Evolutionary conservation across 2,888 invertebrate species (phyloP).

Genomic region (Tridacna gigas): DNA sequence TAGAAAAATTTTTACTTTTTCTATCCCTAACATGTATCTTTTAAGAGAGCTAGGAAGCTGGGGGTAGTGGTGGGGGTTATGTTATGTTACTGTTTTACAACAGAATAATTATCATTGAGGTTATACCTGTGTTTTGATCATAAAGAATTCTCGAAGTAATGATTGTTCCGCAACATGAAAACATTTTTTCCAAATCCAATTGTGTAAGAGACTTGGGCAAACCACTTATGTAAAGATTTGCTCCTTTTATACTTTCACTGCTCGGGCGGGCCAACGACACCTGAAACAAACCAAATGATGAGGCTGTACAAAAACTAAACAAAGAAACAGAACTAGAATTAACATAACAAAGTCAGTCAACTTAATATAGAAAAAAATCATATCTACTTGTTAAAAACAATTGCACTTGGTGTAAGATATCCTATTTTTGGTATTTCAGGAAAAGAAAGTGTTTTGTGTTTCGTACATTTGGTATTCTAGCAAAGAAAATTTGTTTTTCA

Average conservation of each 20-base stretch:
- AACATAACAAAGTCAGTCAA: constrained; percentile 19
- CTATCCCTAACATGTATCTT: constrained; percentile 6
- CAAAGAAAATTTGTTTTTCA: no score
- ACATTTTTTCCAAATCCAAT: constrained; percentile 85
- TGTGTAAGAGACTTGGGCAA: constrained; percentile 85
- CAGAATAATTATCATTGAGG: constrained; percentile 34
- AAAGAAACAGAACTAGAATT: constrained; percentile 55
- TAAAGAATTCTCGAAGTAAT: constrained; percentile 85
- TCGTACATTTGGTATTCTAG: not conserved
- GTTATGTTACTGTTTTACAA: constrained; percentile 37
- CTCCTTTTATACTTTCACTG: constrained; percentile 85
- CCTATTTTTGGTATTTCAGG: not conserved
- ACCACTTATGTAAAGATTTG: constrained; percentile 85
- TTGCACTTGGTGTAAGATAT: not conserved
- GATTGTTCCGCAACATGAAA: constrained; percentile 85
- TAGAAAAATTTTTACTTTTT: not conserved
- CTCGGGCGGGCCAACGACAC: constrained; percentile 85
- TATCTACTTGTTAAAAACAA: constrained; percentile 6
- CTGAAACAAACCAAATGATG: constrained; percentile 82
- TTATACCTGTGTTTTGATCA: constrained; percentile 85
- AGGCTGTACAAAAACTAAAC: constrained; percentile 72
- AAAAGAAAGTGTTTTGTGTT: not conserved
- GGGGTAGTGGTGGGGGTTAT: constrained; percentile 39
- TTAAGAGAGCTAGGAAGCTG: constrained; percentile 45
- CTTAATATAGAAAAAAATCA: constrained; percentile 11